Base-by-base conservation (phyloP, 2,888 invertebrate genomes). In the Euphydryas editha region DNA sequence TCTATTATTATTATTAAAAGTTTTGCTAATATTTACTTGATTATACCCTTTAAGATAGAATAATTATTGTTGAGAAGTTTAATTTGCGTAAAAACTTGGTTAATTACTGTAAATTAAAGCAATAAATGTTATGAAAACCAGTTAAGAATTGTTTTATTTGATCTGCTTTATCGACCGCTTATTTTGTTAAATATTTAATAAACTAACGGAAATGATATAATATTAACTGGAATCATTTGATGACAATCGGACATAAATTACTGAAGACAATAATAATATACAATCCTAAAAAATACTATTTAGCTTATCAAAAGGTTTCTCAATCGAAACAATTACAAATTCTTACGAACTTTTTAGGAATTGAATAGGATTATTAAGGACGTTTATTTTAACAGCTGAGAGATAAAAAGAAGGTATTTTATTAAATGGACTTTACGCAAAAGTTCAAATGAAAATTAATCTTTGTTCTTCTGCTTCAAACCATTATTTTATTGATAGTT, bases 361-460 rank as follows among this genome's bases (percentile, higher is more conserved):
- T 37, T 65, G 57, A 60, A 61, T 58, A 58, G 57, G 56, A 18
- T 57, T 51, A 59, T 37, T 55, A 59, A 56, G 59, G 51, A 63
- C 51, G 46, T 37, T 37, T n/a, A 58, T 61, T 61, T 30, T 24
- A 61, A 18, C 42, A 55, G 20, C 54, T 36, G 18, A 36, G 18
- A n/a, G 44, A 55, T 55, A 55, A 55, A 62, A 62, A 62, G 62
- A 62, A 55, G 46, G 36, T 42, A 37, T 46, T 55, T 55, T 56
- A 55, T 44, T 46, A 46, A 55, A 62, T 30, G 36, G 42, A 11
- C 55, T 20, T 36, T 46, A 46, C 42, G 36, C 24, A 46, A 62
- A 46, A 55, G 55, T n/a, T 62, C 46, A 62, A 62, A 55, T 30
- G 44, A 39, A 39, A 39, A 56, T 56, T 56, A 39, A 21, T 36